phyloP scores from a whole-genome alignment of 2,113 vertebrate species.

The Cinclus cinclus region DNA sequence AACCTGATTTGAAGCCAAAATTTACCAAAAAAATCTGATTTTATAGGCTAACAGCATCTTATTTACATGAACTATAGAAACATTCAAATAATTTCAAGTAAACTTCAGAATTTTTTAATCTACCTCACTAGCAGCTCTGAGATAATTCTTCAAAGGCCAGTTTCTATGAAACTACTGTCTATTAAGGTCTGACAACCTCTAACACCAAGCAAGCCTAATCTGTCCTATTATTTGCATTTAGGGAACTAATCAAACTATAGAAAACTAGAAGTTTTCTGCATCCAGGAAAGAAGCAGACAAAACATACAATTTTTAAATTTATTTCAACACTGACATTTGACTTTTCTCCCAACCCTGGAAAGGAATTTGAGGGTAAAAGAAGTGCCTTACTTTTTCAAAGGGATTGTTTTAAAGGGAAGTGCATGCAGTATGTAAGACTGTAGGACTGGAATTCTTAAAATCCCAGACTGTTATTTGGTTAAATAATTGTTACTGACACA shows the following conservation, averaged over 20 bases:
- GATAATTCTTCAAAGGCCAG: neutral
- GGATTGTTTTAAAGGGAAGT: neutral
- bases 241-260: neutral
- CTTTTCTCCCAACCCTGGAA: neutral
- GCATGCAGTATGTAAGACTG: neutral
- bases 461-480: neutral
- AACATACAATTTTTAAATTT: neutral
- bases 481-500: neutral
- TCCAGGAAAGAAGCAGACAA: neutral
- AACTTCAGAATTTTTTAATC: neutral
- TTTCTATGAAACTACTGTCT: neutral
- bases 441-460: neutral
- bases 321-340: neutral
- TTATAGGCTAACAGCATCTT: neutral
- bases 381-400: neutral
- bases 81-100: neutral
- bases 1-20: neutral
- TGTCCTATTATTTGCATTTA: neutral
- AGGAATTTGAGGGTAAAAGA: neutral
- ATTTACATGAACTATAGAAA: neutral
- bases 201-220: constrained; percentile 6
- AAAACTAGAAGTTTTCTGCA: neutral
- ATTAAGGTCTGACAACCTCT: neutral
- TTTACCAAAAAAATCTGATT: neutral
- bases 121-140: neutral